Evolutionary conservation across 2,888 invertebrate genomes (phyloP), one percentile per base, ranked within the genome.

Genomic region (Microctonus aethiopoides): DNA sequence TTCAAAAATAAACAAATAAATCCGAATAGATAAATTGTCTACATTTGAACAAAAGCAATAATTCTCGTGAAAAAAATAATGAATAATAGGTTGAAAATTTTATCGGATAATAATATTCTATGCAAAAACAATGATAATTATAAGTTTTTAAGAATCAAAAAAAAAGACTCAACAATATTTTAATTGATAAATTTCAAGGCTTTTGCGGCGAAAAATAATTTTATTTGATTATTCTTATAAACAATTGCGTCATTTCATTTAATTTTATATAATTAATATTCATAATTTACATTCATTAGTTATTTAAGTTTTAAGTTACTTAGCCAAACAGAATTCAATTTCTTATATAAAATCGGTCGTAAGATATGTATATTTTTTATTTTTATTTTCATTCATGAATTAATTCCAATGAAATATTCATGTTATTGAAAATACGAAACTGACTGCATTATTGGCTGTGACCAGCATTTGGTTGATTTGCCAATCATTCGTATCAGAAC

Each of bases 31-130:
- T 13, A 22, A 39, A 57, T 34, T 26, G 34, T 26, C 62, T 68
- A 74, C 39, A n/a, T 5, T n/a, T 13, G 3, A 46, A 6, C 3
- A 46, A 2, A 76, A 79, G 80, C 74, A 80, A 77, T 79, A 72
- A 41, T 22, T 59, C 7, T 34, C 16, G 9, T 24, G 4, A 52
- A 1, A 9, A 11, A 11, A 3, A 52, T 10, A 41, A 80, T 83
- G 70, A 85, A 85, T 79, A 86, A 86, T 78, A 78, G 86, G 66
- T 84, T 83, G 84, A 84, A 84, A 64, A 85, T 85, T 76, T 85
- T 86, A 83, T 80, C n/a, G n/a, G n/a, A n/a, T n/a, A n/a, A n/a
- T n/a, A n/a, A n/a, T n/a, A n/a, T n/a, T n/a, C n/a, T n/a, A n/a
- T n/a, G n/a, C n/a, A n/a, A 9, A 20, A 34, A 20, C 41, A 61